A percentile compares a stretch with the other conserved stretches of the same genome.
Evolutionary conservation across 1,140 invertebrate genomes (phyloP).

Genomic region (Antheraea mylitta): DNA sequence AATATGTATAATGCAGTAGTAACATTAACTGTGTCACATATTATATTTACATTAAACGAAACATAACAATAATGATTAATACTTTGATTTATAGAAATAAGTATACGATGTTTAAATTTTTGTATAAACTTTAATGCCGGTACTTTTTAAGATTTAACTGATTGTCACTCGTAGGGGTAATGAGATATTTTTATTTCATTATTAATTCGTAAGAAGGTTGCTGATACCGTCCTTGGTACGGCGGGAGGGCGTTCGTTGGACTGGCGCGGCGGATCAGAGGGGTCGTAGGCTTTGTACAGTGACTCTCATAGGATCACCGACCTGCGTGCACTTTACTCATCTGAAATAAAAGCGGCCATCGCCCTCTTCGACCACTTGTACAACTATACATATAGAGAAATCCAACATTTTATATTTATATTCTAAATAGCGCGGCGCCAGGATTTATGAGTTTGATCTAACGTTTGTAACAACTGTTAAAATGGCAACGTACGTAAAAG

Average conservation of each 20-base stretch:
- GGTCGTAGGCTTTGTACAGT: not conserved
- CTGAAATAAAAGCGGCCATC: constrained; percentile 1
- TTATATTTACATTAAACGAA: not conserved
- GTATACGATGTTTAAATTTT: not conserved
- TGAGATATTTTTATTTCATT: not conserved
- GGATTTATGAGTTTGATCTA: too few species aligned
- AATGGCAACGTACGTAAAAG: too few species aligned
- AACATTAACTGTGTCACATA: not conserved
- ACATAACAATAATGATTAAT: not conserved
- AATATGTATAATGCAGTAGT: constrained; percentile 4
- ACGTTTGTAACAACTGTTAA: too few species aligned
- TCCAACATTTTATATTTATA: not conserved
- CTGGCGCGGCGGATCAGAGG: not conserved
- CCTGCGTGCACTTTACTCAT: not conserved
- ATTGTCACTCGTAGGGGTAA: not conserved
- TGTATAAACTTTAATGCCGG: not conserved
- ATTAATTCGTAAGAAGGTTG: constrained; percentile 8
- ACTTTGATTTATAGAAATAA: not conserved
- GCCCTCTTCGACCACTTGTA: not conserved
- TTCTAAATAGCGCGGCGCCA: too few species aligned
- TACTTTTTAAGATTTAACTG: not conserved
- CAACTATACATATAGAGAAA: not conserved
- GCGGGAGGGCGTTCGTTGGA: not conserved
- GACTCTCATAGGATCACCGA: constrained; percentile 9
- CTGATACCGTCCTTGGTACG: not conserved